Base-by-base conservation (phyloP, 2,797 vertebrate genomes). In the Pogoniulus pusillus region DNA sequence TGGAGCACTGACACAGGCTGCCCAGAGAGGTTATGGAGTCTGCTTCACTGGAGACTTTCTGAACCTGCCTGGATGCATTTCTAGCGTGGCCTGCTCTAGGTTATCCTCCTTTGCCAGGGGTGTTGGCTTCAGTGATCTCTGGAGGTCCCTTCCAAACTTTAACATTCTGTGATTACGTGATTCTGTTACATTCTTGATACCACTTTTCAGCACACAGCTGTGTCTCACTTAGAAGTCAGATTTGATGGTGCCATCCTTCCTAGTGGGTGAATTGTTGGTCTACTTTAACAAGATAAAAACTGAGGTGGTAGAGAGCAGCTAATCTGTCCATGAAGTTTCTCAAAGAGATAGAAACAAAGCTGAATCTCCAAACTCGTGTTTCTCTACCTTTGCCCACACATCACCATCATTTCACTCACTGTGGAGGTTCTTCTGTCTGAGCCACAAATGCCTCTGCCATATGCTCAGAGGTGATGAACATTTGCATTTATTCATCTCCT, bases 401-500 rank as follows among this genome's bases (percentile, higher is more conserved):
- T 81, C 55, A 32, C 71, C 7, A 5, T 66, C 32, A 64, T 68
- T 90, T 85, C 15, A 15, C 78, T 92, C 3, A 1, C 37, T 45
- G 81, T 58, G 68, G 39, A 70, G 64, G 45, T 64, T 82, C 55
- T 83, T 81, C 59, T 83, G 27, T 71, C 64, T 88, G 57, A 93
- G 60, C 87, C 0, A 0, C 69, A 87, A 87, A 93, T 59, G 74
- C 70, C 47, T 81, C 70, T 87, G 73, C 78, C 78, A 29, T 84
- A 26, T 83, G 63, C 77, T 93, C 63, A 63, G 57, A 88, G 85
- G 85, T 63, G 53, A 79, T 57, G 53, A 88, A 66, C 30, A 63
- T 53, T 92, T 82, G 62, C 53, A 85, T 90, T 92, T 87, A 74
- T 91, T 93, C 64, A 79, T 57, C 27, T 85, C 34, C 18, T 89